Base-by-base conservation (phyloP, 2,888 invertebrate species). In the Cryptocephalus primarius region DNA sequence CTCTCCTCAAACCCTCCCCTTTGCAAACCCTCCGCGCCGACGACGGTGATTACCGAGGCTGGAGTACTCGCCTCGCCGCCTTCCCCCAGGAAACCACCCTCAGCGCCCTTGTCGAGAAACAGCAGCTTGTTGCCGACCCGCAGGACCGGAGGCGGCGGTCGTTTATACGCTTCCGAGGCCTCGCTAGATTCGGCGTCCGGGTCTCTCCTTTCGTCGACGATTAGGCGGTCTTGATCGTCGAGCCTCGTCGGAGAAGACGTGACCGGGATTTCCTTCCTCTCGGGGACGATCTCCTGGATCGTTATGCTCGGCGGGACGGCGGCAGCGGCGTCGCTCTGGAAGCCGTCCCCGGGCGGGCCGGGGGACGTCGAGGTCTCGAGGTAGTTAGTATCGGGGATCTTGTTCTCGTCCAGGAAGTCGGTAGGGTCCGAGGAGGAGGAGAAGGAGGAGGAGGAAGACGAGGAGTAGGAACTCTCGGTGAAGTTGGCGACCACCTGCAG, bases 271-370 rank as follows among this genome's bases (percentile, higher is more conserved):
- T 68, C 68, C 43, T 65, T 66, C 11, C 64, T 55, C 51, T 66
- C 76, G 0, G 77, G 78, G 4, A 78, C 77, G 6, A 80, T 78
- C 65, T 80, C 79, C 54, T 78, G 79, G 32, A 79, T 79, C 0
- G 78, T 78, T 32, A 69, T 69, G 49, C 62, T 63, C 33, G 51
- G 50, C n/a, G 50, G 51, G 31, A 46, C 43, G 4, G 53, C 46
- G 22, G 39, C 42, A 13, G 50, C 51, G 11, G 45, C 49, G 42
- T 48, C 48, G 13, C 45, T 45, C n/a, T 46, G 39, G 33, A 52
- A 44, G 32, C 52, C 52, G 8, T 52, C 51, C 13, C 50, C 47
- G 46, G 46, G 45, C 8, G 38, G 42, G 39, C 38, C 46, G 32
- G 10, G 44, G 8, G 46, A 9, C 4, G 48, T 48, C 4, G 45